phyloP scores from a whole-genome alignment of 2,797 vertebrate genomes.

The Sarcoramphus papa region DNA sequence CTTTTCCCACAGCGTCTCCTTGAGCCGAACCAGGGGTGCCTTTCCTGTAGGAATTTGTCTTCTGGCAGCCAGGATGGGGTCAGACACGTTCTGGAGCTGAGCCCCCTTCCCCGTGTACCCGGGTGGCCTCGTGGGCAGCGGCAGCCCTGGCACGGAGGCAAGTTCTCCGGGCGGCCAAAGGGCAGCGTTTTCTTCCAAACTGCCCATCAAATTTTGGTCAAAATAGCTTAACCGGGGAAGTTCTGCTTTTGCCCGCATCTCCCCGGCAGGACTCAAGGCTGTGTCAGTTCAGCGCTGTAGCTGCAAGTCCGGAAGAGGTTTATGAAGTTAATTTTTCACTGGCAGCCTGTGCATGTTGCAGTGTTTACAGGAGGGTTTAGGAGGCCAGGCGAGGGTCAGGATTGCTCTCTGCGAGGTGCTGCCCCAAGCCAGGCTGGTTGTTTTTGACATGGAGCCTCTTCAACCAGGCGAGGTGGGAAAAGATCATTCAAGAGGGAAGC shows the following conservation, averaged over 20 bases:
- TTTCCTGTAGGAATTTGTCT: neutral
- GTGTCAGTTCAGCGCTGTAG: accelerated
- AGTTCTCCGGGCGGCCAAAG: accelerated
- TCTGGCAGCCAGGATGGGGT: neutral
- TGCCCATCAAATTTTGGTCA: neutral
- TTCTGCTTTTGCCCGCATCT: neutral
- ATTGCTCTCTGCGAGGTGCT: neutral
- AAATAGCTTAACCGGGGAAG: neutral
- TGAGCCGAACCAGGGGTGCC: neutral
- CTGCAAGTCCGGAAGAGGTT: neutral
- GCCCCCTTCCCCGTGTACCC: neutral
- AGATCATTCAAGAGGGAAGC: neutral
- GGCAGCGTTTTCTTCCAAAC: neutral
- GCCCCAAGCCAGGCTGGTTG: neutral
- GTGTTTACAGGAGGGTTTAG: neutral
- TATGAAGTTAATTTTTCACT: neutral
- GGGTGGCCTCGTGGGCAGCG: neutral
- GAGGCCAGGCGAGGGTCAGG: neutral
- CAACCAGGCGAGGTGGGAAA: neutral
- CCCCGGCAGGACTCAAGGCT: accelerated
- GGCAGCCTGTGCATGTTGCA: neutral
- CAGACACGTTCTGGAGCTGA: neutral
- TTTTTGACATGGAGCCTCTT: neutral
- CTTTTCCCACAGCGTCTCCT: neutral
- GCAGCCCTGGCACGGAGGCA: neutral